Conservation (phyloP, 2,797 vertebrate genomes). For the Sebastes taczanowskii region DNA sequence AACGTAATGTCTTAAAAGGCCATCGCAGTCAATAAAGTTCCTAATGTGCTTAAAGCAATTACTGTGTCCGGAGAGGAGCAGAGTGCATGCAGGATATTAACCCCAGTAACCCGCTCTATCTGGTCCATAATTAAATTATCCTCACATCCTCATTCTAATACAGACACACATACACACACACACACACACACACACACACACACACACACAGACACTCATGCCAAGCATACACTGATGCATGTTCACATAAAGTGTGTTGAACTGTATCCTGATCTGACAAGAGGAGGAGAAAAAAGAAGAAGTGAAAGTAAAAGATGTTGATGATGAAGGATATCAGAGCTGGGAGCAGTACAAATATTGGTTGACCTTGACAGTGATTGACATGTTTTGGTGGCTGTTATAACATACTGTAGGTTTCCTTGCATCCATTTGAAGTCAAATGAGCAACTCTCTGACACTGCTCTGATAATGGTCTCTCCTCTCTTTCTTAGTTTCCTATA, state of each 20-base stretch:
- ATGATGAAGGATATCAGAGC: not conserved
- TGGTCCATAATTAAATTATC: slow-evolving; percentile 81
- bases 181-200: not conserved
- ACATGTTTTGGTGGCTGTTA: slow-evolving; percentile 19
- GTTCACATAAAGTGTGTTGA: slow-evolving; percentile 23
- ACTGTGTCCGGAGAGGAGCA: slow-evolving; percentile 77
- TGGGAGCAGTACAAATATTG: not conserved
- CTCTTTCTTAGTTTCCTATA: not conserved
- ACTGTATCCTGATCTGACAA: not conserved
- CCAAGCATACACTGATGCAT: slow-evolving; percentile 18
- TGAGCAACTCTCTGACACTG: not conserved
- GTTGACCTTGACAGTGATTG: slow-evolving; percentile 44
- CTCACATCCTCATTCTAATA: slow-evolving; percentile 70
- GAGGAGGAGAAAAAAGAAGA: not conserved
- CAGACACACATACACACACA: slow-evolving; percentile 29
- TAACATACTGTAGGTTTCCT: not conserved
- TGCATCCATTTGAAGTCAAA: not conserved
- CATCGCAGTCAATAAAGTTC: slow-evolving; percentile 82
- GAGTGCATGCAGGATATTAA: slow-evolving; percentile 83
- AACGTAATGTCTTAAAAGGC: slow-evolving; percentile 83
- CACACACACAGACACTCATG: slow-evolving; percentile 7
- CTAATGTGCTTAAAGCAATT: slow-evolving; percentile 85
- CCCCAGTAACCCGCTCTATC: slow-evolving; percentile 80
- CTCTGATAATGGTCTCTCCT: not conserved
- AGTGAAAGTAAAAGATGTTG: not conserved